Evolutionary conservation across 2,113 vertebrate genomes (phyloP).

Genomic region (Poecile atricapillus): DNA sequence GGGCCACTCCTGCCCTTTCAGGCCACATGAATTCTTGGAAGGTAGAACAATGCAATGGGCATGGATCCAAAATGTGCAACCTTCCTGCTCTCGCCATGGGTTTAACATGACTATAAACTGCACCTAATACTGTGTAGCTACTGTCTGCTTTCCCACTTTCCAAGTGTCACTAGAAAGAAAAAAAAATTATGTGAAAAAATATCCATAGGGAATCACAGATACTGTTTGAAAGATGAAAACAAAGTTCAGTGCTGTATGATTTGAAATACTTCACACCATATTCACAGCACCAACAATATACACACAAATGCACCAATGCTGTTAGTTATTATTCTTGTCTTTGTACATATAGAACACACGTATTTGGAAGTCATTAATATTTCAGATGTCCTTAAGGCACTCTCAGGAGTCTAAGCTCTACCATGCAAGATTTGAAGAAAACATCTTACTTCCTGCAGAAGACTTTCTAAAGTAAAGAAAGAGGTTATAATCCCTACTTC

Average conservation of each 20-base stretch:
- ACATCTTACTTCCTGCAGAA: not conserved
- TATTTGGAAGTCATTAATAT: not conserved
- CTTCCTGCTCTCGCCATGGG: not conserved
- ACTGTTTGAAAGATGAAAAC: not conserved
- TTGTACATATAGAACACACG: not conserved
- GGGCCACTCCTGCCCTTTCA: not conserved
- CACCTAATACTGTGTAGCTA: not conserved
- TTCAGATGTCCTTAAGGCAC: not conserved
- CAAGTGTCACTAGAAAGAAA: not conserved
- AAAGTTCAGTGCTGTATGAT: not conserved
- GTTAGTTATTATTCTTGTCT: not conserved
- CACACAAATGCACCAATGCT: not conserved
- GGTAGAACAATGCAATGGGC: conserved; percentile 5
- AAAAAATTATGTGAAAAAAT: not conserved
- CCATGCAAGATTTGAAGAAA: not conserved
- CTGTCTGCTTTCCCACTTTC: not conserved
- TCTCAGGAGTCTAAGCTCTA: not conserved
- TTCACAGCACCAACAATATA: not conserved
- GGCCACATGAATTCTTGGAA: not conserved
- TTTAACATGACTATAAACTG: not conserved
- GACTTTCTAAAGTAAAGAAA: not conserved
- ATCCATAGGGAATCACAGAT: not conserved
- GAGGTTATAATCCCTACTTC: not conserved
- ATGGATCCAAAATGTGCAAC: not conserved
- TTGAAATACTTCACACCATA: not conserved